Evolutionary conservation across 2,888 invertebrate genomes (phyloP), one percentile per base, ranked within the genome.

Genomic region (Thelaira solivaga): DNA sequence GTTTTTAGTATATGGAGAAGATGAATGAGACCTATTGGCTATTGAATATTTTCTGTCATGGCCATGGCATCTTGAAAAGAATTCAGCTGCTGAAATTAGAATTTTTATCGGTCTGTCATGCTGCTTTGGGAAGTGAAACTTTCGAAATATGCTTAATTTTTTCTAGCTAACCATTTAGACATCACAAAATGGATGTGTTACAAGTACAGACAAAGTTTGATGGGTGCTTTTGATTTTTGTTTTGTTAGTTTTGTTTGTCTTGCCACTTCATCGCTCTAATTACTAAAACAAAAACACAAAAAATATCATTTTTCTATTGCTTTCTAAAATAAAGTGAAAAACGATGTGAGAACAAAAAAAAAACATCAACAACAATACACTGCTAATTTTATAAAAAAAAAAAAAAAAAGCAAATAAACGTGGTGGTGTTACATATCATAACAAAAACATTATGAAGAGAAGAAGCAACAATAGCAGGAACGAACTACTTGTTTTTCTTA

Each of bases 361-460:
- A 6, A n/a, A n/a, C n/a, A n/a, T n/a, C n/a, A n/a, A 7, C 26
- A 34, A 34, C 39, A 47, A 53, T 31, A 31, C 36, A 62, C 26
- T 62, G 62, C 45, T 53, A 62, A 62, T 72, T 62, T 72, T 18
- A 26, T 11, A 13, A 31, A 61, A 61, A 43, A 8, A 13, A 1
- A n/a, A n/a, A 43, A 45, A 45, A 39, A 51, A 36, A 43, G 1
- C 41, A 24, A 2, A 11, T 4, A 18, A n/a, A 71, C 34, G 24
- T 71, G 49, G 49, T 26, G n/a, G 16, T 36, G n/a, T 24, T 31
- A 6, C 43, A 11, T 13, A 20, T 13, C 29, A 51, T 31, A 13
- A 39, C 41, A 64, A 4, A 29, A 18, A 5, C 26, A 6, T 26
- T 26, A 53, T 13, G 6, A 11, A 47, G 6, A 31, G 22, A 34